Percentiles rank a stretch among this genome's conserved stretches.
Conservation (phyloP, 30 jellyfish, hydroid and myxozoan genomes). For the Pelagia noctiluca region DNA sequence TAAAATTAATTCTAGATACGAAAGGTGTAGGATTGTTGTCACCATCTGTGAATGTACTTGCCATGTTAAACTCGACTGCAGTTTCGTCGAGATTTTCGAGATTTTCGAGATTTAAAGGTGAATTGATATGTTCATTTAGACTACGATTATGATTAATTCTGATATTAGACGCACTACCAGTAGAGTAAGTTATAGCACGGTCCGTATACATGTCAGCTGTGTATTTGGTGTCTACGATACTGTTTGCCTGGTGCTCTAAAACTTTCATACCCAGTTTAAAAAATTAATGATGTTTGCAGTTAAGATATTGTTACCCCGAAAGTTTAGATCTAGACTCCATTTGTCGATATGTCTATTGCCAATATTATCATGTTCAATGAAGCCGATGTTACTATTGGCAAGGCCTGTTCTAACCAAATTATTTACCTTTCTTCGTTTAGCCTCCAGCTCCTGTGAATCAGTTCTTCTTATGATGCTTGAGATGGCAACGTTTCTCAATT, state of each 20-base stretch:
- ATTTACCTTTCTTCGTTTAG: slow-evolving; percentile 18
- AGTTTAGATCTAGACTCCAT: background rate
- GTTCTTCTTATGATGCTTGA: slow-evolving; percentile 38
- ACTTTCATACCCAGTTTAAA: slow-evolving; percentile 11
- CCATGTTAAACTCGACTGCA: too few species aligned
- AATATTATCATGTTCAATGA: background rate
- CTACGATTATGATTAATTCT: too few species aligned
- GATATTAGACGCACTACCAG: too few species aligned
- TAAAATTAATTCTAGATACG: background rate
- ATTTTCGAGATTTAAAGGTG: too few species aligned
- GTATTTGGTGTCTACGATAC: background rate
- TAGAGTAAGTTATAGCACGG: too few species aligned
- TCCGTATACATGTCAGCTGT: background rate
- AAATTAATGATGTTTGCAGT: background rate
- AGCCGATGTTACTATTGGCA: background rate
- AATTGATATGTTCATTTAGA: too few species aligned
- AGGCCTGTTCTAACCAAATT: slow-evolving; percentile 2
- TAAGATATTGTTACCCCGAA: background rate
- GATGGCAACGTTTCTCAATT: background rate
- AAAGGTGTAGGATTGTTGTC: too few species aligned
- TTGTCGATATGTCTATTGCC: background rate
- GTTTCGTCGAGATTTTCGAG: too few species aligned
- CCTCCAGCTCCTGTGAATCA: background rate
- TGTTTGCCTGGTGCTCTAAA: background rate
- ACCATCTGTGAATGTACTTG: background rate